Conservation (phyloP, 2,113 vertebrate genomes). For the Lasiurus borealis region DNA sequence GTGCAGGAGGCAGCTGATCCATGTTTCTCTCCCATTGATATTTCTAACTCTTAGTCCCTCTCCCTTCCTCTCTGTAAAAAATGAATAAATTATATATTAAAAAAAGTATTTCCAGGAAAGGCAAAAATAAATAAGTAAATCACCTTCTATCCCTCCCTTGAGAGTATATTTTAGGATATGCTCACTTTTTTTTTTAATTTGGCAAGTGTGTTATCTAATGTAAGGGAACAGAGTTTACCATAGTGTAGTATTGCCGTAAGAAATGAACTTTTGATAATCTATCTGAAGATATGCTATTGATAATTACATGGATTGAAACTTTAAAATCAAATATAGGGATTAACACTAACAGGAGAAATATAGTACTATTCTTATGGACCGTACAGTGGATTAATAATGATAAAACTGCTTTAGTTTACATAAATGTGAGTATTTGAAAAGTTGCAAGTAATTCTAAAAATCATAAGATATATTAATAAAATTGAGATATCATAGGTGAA, state of each 20-base stretch:
- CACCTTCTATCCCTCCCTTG: neutral
- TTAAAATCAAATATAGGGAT: neutral
- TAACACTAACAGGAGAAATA: neutral
- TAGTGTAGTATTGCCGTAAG: neutral
- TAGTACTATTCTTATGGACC: neutral
- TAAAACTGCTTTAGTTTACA: neutral
- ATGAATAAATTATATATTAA: too few relatives aligned
- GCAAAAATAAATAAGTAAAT: neutral
- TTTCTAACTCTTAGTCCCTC: too few relatives aligned
- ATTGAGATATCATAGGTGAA: neutral
- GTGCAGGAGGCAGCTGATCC: too few relatives aligned
- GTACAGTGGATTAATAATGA: neutral
- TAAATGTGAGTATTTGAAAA: neutral
- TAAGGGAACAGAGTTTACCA: neutral
- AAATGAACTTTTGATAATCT: conserved; percentile 47
- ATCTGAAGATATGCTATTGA: neutral
- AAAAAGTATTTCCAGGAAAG: conserved; percentile 57
- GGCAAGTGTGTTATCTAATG: neutral
- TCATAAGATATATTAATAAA: neutral
- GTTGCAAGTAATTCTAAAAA: neutral
- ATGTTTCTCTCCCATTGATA: too few relatives aligned
- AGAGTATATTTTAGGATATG: conserved; percentile 1
- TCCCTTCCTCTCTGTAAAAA: too few relatives aligned
- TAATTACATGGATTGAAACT: neutral
- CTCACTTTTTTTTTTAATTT: neutral